Percentiles rank a stretch among this genome's conserved stretches.
Conservation (phyloP, 2,888 invertebrate genomes). For the Malthinus flaveolus region DNA sequence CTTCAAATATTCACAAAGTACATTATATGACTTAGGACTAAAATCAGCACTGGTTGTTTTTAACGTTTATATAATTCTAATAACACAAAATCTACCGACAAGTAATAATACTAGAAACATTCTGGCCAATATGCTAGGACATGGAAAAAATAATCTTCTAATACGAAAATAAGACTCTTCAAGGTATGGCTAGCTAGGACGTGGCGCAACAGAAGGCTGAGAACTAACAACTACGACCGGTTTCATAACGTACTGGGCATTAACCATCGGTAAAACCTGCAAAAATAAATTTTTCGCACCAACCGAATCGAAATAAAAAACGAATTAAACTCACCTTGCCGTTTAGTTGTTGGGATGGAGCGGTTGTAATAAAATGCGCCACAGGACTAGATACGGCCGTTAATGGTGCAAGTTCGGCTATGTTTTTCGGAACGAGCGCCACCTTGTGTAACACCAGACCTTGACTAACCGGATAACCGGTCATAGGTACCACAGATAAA, state of each 20-base stretch:
- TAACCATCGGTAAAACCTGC: conserved; percentile 64
- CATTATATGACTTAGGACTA: conserved; percentile 4
- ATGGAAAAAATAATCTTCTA: conserved; percentile 3
- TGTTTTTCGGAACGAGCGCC: conserved; percentile 54
- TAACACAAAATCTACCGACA: conserved; percentile 7
- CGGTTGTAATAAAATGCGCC: conserved; percentile 67
- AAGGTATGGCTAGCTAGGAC: conserved; percentile 27
- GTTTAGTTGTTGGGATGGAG: conserved; percentile 62
- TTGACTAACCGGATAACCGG: conserved; percentile 49
- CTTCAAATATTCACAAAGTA: background rate
- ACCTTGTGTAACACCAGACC: conserved; percentile 58
- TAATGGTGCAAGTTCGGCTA: conserved; percentile 68
- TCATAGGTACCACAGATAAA: conserved; percentile 49
- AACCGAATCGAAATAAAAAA: background rate
- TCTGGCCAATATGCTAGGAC: conserved; percentile 11
- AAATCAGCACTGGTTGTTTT: conserved; percentile 1
- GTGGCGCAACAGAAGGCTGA: conserved; percentile 41
- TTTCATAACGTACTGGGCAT: conserved; percentile 72
- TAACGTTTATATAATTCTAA: conserved; percentile 1
- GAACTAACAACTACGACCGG: conserved; percentile 70
- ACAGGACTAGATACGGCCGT: conserved; percentile 63
- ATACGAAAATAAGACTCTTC: conserved; percentile 1
- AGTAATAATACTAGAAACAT: conserved; percentile 23
- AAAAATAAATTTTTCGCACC: conserved; percentile 1
- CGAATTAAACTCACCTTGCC: conserved; percentile 63